Evolutionary conservation across 2,797 vertebrate genomes (phyloP).

Genomic region (Psittacula echo): DNA sequence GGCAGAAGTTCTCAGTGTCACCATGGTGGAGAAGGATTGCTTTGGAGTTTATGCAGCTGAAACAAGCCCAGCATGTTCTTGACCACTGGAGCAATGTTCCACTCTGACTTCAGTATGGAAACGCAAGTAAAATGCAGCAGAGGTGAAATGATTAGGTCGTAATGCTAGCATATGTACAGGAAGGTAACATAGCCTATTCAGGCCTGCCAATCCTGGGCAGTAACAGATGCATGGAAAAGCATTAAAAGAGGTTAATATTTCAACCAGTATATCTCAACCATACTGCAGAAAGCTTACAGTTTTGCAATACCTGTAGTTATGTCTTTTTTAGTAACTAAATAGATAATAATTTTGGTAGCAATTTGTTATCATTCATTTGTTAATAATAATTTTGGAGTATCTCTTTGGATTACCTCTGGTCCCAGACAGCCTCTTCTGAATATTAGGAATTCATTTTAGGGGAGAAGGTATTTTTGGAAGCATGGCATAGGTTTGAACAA

Average conservation of each 20-base stretch:
- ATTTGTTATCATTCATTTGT: not conserved
- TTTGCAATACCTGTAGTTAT: not conserved
- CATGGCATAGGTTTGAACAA: not conserved
- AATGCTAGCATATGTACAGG: accelerated
- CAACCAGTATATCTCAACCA: not conserved
- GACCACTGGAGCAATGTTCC: not conserved
- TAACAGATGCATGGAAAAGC: not conserved
- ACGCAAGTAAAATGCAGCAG: not conserved
- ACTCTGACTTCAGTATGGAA: not conserved
- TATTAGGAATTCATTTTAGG: not conserved
- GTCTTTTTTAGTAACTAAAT: not conserved
- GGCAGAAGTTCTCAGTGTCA: not conserved
- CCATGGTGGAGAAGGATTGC: not conserved
- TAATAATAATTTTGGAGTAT: not conserved
- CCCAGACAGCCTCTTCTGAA: not conserved
- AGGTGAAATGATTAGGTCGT: not conserved
- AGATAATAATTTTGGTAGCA: not conserved
- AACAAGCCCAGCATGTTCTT: not conserved
- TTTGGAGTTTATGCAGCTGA: not conserved
- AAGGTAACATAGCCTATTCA: not conserved
- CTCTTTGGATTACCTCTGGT: not conserved
- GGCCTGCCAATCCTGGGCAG: not conserved
- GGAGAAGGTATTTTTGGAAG: not conserved
- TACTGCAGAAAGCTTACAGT: not conserved
- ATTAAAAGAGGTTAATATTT: not conserved